Percentiles rank a stretch among this genome's conserved stretches.
phyloP scores from a whole-genome alignment of 2,888 invertebrate genomes.

The Caenorhabditis virilis region DNA sequence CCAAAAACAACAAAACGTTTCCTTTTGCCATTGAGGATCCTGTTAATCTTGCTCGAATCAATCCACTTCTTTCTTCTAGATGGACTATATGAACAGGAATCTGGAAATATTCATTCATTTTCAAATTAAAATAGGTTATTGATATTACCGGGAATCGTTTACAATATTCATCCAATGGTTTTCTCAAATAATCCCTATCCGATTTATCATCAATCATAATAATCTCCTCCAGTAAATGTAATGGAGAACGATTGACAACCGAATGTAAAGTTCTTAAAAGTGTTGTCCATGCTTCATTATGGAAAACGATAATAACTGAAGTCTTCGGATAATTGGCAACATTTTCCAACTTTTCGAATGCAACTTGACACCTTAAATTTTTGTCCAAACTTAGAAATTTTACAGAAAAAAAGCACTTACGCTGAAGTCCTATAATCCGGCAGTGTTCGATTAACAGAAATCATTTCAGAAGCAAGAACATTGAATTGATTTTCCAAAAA shows the following conservation, averaged over 20 bases:
- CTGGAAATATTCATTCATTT: slow-evolving; percentile 71
- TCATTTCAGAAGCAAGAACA: slow-evolving; percentile 85
- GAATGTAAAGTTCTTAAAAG: slow-evolving; percentile 76
- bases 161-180: slow-evolving; percentile 65
- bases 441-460: slow-evolving; percentile 90
- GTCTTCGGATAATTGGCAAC: slow-evolving; percentile 81
- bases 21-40: slow-evolving; percentile 91
- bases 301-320: slow-evolving; percentile 96
- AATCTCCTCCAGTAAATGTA: slow-evolving; percentile 64
- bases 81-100: slow-evolving; percentile 84
- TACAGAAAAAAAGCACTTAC: slow-evolving; percentile 12
- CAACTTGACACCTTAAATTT: slow-evolving; percentile 25
- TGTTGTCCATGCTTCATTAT: slow-evolving; percentile 98
- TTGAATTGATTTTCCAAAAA: slow-evolving; percentile 77
- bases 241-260: slow-evolving; percentile 67
- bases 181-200: slow-evolving; percentile 61
- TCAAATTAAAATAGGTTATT: neutral
- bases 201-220: slow-evolving; percentile 68
- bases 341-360: slow-evolving; percentile 12
- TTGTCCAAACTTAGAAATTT: neutral
- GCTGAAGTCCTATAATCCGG: slow-evolving; percentile 78
- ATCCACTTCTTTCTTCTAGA: slow-evolving; percentile 88
- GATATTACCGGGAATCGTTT: slow-evolving; percentile 54
- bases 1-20: slow-evolving; percentile 91
- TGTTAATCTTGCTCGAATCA: slow-evolving; percentile 89